Evolutionary conservation across 2,113 vertebrate genomes (phyloP), one percentile per base, ranked within the genome.

Genomic region (Chrysochloris asiatica): DNA sequence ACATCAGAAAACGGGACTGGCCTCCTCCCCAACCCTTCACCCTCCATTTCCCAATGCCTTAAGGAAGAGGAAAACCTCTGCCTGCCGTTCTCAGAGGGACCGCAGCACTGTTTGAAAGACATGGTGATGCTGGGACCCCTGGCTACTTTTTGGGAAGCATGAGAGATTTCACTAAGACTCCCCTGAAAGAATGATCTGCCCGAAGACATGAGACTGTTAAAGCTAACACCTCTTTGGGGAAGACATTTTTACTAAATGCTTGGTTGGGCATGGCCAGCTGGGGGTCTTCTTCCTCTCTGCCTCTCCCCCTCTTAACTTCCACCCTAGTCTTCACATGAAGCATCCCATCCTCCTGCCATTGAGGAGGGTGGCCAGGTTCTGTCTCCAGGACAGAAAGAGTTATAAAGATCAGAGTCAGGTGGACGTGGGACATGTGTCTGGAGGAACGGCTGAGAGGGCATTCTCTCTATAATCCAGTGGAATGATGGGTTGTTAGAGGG

Each of bases 191-290:
- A n/a, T 83, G 59, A 72, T 78, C 90, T 91, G 63, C 89, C 41
- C 54, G 85, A 72, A 88, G 71, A 80, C 28, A 17, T 4, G 45
- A 81, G 61, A 33, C 33, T 38, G 9, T 16, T 56, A 75, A 36
- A 8, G 22, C 79, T 26, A 63, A 56, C 47, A 50, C 21, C 76
- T 85, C 80, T 86, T 87, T 24, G 1, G 47, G 78, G 69, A n/a
- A 38, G 56, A 65, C 52, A 69, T 69, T 95, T 92, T 71, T 41
- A 33, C 76, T 54, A 77, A 93, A 85, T 83, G 76, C 65, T 78
- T 69, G 41, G 38, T 41, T 82, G 8, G 43, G 28, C 83, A 93
- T 85, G 81, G 88, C 69, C 91, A 87, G 59, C 83, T 43, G 47
- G 50, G n/a, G 72, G 33, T 71, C 76, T 47, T 33, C 24, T n/a